Base-by-base conservation (phyloP, 2,888 invertebrate species). In the Scaptomyza tumidula region DNA sequence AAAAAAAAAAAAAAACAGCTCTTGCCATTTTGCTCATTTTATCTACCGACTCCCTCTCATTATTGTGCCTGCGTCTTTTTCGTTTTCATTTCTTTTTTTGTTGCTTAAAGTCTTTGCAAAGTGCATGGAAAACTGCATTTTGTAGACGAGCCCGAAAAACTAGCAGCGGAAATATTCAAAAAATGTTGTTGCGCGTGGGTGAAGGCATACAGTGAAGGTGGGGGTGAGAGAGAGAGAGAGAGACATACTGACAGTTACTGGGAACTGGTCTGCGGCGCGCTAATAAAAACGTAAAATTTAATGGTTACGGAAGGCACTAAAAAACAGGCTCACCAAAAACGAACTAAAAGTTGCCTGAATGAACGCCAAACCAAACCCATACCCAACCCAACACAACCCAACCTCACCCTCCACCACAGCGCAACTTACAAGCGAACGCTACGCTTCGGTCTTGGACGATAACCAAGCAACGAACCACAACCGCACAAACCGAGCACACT, bases 271-370 rank as follows among this genome's bases (percentile, higher is more conserved):
- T 75, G 70, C 63, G 66, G 86, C 75, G 88, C 88, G 88, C 84
- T 85, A 85, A 85, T 85, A 85, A 85, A 85, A 85, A 89, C 85
- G 89, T 85, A 89, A 89, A 85, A 88, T 85, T 85, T 85, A 85
- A 85, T 88, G 85, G 85, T 89, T 82, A 89, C 85, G 85, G 85
- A 85, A 85, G 89, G 86, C 89, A 85, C 88, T 85, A 85, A 89
- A 89, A 85, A 85, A 85, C 89, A 88, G 89, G 89, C 85, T 88
- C 85, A 88, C 87, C 88, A 75, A 87, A 88, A 85, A 85, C 80
- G 73, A 80, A 71, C 80, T 71, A 80, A 86, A 84, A 88, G 69
- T 80, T 78, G 70, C 72, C 16, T 41, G 16, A 69, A 44, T 48
- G 46, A 48, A 52, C 50, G 1, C 50, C 31, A 45, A 9, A 13